Evolutionary conservation across 2,113 vertebrate species (phyloP).

Genomic region (Podarcis raffonei): DNA sequence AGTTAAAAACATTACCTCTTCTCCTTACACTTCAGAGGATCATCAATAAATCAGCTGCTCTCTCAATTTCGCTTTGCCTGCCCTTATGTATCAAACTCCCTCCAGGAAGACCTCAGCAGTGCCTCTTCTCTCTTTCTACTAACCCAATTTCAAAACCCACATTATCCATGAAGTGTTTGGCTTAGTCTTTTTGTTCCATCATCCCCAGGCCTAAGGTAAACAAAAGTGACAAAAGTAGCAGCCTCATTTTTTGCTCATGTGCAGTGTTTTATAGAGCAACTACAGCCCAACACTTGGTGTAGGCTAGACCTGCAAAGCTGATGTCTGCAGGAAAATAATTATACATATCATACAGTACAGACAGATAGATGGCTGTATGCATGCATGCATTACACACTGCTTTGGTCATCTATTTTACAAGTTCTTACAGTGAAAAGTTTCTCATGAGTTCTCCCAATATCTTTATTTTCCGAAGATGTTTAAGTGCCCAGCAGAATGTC

Average conservation of each 20-base stretch:
- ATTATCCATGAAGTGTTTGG: not conserved
- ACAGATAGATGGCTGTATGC: not conserved
- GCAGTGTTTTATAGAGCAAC: not conserved
- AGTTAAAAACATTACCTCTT: slow-evolving; percentile 15
- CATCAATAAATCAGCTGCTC: not conserved
- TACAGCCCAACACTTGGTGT: not conserved
- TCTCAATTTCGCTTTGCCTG: not conserved
- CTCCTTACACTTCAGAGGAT: not conserved
- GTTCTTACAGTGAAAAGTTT: not conserved
- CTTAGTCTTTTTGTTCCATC: not conserved
- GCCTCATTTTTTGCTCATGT: not conserved
- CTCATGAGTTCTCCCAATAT: not conserved
- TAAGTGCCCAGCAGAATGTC: not conserved
- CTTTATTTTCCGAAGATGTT: not conserved
- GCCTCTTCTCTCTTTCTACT: not conserved
- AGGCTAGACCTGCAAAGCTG: not conserved
- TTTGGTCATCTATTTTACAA: not conserved
- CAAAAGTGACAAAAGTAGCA: not conserved
- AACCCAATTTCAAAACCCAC: not conserved
- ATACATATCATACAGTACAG: not conserved
- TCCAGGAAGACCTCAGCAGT: not conserved
- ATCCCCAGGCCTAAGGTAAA: not conserved
- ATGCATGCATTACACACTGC: not conserved
- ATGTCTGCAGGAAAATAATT: not conserved
- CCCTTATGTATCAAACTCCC: not conserved